Conservation (phyloP, 2,888 invertebrate genomes). For the Eulithis testata region DNA sequence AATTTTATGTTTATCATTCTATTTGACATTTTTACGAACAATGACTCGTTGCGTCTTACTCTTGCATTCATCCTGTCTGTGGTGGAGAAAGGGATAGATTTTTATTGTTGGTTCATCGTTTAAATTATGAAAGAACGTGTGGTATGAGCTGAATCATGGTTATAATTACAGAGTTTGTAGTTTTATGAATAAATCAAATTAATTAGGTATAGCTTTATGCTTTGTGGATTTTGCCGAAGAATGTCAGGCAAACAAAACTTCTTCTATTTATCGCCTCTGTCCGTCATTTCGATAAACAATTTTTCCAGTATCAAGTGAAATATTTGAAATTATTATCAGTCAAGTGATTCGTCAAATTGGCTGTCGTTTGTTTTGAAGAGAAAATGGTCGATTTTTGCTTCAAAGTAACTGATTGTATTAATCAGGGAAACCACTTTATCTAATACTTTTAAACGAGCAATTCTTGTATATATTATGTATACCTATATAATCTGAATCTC, state of each 20-base stretch:
- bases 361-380: too few species aligned
- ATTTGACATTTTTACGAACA: conserved; percentile 82
- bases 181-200: conserved; percentile 45
- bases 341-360: too few species aligned
- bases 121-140: conserved; percentile 64
- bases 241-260: not conserved
- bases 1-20: conserved; percentile 82
- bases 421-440: too few species aligned
- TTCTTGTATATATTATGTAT: too few species aligned
- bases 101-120: conserved; percentile 65
- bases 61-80: conserved; percentile 48
- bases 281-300: too few species aligned
- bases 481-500: too few species aligned
- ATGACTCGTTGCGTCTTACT: conserved; percentile 63
- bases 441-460: too few species aligned
- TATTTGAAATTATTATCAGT: too few species aligned
- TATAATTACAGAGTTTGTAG: conserved; percentile 63
- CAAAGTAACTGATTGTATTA: too few species aligned
- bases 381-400: too few species aligned
- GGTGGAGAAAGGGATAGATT: conserved; percentile 62
- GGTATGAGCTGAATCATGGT: conserved; percentile 77
- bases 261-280: too few species aligned
- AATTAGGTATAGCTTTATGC: conserved; percentile 2
- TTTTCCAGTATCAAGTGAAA: too few species aligned
- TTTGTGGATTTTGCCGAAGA: conserved; percentile 19